A percentile compares a stretch with the other conserved stretches of the same genome.
Evolutionary conservation across 2,888 invertebrate species (phyloP).

Genomic region (Mantis religiosa): DNA sequence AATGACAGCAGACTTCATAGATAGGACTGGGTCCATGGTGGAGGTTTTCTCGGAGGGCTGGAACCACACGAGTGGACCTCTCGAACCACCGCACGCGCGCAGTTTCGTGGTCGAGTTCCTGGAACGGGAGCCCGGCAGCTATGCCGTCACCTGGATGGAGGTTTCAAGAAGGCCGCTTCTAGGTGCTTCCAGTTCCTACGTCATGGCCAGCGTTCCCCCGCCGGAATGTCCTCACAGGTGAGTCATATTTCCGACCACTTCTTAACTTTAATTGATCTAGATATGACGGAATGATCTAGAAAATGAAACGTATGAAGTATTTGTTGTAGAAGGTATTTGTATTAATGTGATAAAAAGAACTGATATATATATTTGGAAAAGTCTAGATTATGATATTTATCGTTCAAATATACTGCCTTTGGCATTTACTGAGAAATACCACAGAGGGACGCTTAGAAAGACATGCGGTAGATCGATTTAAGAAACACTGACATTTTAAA

Average conservation of each 20-base stretch:
- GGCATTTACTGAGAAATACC: too few species aligned
- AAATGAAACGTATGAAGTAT: too few species aligned
- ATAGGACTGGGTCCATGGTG: constrained; percentile 41
- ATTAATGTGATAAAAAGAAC: too few species aligned
- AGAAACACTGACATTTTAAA: too few species aligned
- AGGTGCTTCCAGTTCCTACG: constrained; percentile 51
- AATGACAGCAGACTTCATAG: constrained; percentile 35
- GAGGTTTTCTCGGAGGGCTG: constrained; percentile 71
- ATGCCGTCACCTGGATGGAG: constrained; percentile 74
- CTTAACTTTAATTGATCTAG: too few species aligned
- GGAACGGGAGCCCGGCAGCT: constrained; percentile 67
- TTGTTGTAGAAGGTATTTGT: too few species aligned
- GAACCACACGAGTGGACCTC: constrained; percentile 45
- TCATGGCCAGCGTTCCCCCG: constrained; percentile 46
- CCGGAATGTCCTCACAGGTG: constrained; percentile 69
- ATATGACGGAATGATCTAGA: too few species aligned
- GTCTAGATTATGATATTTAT: too few species aligned
- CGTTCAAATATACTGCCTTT: too few species aligned
- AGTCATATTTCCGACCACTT: constrained; percentile 31
- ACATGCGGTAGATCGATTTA: too few species aligned
- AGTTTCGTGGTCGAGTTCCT: constrained; percentile 73
- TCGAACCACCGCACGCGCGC: constrained; percentile 52
- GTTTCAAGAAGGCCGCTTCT: constrained; percentile 53
- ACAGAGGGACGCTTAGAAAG: too few species aligned
- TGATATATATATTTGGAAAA: too few species aligned